Base-by-base conservation (phyloP, 2,888 invertebrate species). In the Erpobdella octoculata region DNA sequence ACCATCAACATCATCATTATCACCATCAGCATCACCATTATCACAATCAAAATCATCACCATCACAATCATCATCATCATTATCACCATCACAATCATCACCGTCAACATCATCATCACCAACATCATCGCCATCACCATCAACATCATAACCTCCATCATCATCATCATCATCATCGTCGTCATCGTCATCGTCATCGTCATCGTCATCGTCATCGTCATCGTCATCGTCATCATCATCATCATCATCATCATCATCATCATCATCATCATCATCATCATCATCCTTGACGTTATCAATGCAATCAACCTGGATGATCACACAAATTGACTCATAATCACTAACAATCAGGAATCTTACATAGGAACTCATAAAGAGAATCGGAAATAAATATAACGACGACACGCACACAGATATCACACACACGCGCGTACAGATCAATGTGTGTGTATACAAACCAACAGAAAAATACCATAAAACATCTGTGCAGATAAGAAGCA, bases 131-230 rank as follows among this genome's bases (percentile, higher is more conserved):
- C 18, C 41, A 48, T 48, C 18, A 48, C 25, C 25, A 48, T 5
- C n/a, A 48, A 5, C 48, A 48, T n/a, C 53, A 9, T n/a, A 8
- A 53, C 18, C 18, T 6, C 15, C 53, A 53, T 53, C 53, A 5
- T 53, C 53, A 4, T n/a, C 21, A 15, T n/a, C 53, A n/a, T 53
- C 53, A 53, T 53, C 53, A 53, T 53, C 53, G 28, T 53, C 53
- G 28, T 53, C 53, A 53, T 53, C 53, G 15, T 53, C 53, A n/a
- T 53, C 21, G 28, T 53, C 53, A n/a, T 53, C 53, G 28, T 18
- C 53, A 18, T 53, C 53, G 8, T 53, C 18, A 53, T 53, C 53
- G 9, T 53, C n/a, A n/a, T 53, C 4, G 28, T n/a, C 53, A 12
- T n/a, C 53, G 8, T 53, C 53, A 53, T 53, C 53, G 28, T 15